These are phyloP conservation scores for Lucinisca nassula DNA, from an alignment of 2,888 invertebrate species.

Conservation along the genomic window DNA sequence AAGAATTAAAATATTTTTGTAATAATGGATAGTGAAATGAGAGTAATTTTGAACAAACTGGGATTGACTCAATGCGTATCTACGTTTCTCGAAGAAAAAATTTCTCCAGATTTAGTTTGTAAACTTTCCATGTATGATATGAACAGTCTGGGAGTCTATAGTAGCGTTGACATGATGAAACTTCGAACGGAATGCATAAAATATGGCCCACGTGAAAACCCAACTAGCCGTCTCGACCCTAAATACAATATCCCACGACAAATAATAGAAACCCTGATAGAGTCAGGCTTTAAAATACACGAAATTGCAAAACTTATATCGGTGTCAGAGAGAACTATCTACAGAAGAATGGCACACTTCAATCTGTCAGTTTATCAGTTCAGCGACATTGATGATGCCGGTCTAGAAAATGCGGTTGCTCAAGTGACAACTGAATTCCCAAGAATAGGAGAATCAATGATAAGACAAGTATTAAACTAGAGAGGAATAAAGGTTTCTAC, in stretches of 20 bases:
- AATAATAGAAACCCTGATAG: conserved; percentile 21
- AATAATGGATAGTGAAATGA: conserved; percentile 1
- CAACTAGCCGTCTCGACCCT: background rate
- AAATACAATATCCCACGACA: conserved; percentile 36
- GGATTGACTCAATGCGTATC: background rate
- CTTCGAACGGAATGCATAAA: conserved; percentile 44
- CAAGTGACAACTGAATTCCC: conserved; percentile 33
- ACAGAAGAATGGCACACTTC: conserved; percentile 29
- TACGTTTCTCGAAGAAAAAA: background rate
- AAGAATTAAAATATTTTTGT: background rate
- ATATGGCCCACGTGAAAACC: conserved; percentile 21
- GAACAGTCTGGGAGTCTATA: background rate
- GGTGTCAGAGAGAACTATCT: conserved; percentile 44
- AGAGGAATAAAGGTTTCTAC: conserved; percentile 22
- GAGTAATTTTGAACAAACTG: background rate
- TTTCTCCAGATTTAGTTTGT: conserved; percentile 14
- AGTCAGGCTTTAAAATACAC: conserved; percentile 38
- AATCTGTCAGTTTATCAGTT: conserved; percentile 17
- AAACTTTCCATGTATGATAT: conserved; percentile 4
- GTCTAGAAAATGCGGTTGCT: conserved; percentile 6
- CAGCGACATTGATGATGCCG: conserved; percentile 32
- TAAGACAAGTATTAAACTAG: conserved; percentile 15
- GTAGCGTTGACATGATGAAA: conserved; percentile 14
- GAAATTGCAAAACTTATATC: conserved; percentile 40
- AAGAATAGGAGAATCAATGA: conserved; percentile 27